phyloP scores from a whole-genome alignment of 2,113 vertebrate species.

The Alligator sinensis region DNA sequence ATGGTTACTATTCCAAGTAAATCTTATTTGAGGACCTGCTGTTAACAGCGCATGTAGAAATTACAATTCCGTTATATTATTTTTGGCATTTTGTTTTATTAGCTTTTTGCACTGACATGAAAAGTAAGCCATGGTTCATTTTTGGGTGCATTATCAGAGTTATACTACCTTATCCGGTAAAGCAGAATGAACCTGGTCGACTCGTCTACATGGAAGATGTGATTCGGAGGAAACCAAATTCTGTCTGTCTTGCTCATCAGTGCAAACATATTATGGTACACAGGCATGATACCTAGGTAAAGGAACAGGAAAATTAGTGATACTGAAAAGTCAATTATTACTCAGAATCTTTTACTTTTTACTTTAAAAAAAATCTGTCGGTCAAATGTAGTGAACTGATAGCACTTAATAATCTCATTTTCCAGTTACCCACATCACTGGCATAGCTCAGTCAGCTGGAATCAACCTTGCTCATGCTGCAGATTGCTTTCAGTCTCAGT shows the following conservation, averaged over 20 bases:
- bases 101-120: neutral
- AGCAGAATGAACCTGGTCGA: constrained; percentile 81
- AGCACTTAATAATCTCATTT: neutral
- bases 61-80: neutral
- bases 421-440: neutral
- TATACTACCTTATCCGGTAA: constrained; percentile 86
- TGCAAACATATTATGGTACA: constrained; percentile 90
- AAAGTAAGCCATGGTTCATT: neutral
- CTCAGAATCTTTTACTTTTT: neutral
- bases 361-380: neutral
- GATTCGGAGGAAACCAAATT: constrained; percentile 93
- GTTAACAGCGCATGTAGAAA: neutral
- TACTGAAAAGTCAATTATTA: neutral
- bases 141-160: neutral
- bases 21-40: neutral
- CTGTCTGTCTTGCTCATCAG: constrained; percentile 90
- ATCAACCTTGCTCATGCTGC: neutral
- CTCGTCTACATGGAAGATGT: constrained; percentile 89
- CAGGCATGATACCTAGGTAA: constrained; percentile 87
- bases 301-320: constrained; percentile 27
- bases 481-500: neutral
- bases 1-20: neutral
- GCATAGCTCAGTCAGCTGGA: neutral
- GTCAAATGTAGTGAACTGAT: neutral
- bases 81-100: neutral